These are phyloP conservation scores for Unio delphinus DNA, from an alignment of 2,888 invertebrate genomes.

Conservation along the genomic window DNA sequence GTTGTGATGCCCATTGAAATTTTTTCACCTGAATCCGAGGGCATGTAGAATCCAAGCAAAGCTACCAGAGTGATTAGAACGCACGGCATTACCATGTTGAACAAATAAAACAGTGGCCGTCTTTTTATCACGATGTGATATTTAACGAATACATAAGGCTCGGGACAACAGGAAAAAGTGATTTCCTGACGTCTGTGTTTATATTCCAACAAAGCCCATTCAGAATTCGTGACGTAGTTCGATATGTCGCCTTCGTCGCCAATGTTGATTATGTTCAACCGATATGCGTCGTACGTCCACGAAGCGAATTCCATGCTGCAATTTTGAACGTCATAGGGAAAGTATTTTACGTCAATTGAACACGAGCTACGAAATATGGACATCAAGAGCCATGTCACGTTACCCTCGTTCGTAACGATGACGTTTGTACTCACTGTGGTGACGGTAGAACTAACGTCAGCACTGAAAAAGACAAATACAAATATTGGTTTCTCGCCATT, in stretches of 20 bases:
- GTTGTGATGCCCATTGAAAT: constrained; percentile 75
- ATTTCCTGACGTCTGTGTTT: constrained; percentile 73
- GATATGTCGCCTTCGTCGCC: constrained; percentile 86
- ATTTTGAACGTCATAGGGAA: constrained; percentile 76
- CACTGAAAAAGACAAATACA: constrained; percentile 53
- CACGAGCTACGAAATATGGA: constrained; percentile 75
- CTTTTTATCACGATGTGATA: constrained; percentile 73
- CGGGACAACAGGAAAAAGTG: constrained; percentile 74
- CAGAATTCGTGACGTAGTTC: constrained; percentile 92
- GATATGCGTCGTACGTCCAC: constrained; percentile 75
- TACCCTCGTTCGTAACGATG: constrained; percentile 74
- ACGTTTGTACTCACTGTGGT: constrained; percentile 74
- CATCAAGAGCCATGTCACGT: constrained; percentile 76
- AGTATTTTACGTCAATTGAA: constrained; percentile 75
- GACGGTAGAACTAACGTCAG: constrained; percentile 63
- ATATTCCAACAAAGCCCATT: constrained; percentile 81
- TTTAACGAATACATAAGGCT: constrained; percentile 74
- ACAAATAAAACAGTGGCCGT: constrained; percentile 75
- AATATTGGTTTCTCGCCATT: not conserved
- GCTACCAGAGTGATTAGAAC: constrained; percentile 74
- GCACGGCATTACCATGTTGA: constrained; percentile 75
- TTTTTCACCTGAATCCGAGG: constrained; percentile 74
- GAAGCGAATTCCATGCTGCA: constrained; percentile 75
- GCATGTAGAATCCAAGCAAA: constrained; percentile 76
- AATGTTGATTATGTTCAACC: constrained; percentile 66